phyloP scores from a whole-genome alignment of 2,797 vertebrate species.

The Nyctibius grandis region DNA sequence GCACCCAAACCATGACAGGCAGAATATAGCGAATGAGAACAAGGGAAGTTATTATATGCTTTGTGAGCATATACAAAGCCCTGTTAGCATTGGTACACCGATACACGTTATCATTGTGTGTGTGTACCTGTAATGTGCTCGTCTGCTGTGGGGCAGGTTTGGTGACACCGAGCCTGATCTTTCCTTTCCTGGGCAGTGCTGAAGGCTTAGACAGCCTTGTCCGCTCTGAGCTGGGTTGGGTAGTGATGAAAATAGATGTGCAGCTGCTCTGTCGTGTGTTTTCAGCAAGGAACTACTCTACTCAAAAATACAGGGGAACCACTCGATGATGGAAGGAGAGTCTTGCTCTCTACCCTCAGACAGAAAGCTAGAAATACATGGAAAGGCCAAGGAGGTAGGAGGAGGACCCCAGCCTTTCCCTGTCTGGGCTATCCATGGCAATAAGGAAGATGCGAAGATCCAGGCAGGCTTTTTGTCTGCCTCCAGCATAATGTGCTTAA shows the following conservation, averaged over 20 bases:
- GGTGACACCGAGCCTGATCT: not conserved
- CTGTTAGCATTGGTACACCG: not conserved
- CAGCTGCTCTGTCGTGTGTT: not conserved
- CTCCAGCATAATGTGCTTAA: not conserved
- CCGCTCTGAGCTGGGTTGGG: not conserved
- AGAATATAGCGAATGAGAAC: not conserved
- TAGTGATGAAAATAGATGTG: not conserved
- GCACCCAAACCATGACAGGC: constrained; percentile 6
- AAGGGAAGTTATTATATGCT: constrained; percentile 19
- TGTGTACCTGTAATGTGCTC: not conserved
- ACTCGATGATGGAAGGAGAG: not conserved
- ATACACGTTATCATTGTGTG: not conserved
- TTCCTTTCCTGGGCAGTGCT: not conserved
- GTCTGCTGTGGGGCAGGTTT: not conserved
- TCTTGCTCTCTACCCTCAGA: not conserved
- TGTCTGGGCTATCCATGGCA: not conserved
- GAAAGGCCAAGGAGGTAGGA: not conserved
- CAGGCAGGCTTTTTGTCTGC: not conserved
- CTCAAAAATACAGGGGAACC: not conserved
- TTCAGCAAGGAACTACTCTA: not conserved
- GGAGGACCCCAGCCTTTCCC: not conserved
- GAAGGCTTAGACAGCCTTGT: not conserved
- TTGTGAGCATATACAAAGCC: constrained; percentile 23
- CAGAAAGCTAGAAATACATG: not conserved
- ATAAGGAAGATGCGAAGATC: not conserved